These are phyloP conservation scores for Drusus annulatus DNA, from an alignment of 1,140 invertebrate genomes.

Conservation along the genomic window DNA sequence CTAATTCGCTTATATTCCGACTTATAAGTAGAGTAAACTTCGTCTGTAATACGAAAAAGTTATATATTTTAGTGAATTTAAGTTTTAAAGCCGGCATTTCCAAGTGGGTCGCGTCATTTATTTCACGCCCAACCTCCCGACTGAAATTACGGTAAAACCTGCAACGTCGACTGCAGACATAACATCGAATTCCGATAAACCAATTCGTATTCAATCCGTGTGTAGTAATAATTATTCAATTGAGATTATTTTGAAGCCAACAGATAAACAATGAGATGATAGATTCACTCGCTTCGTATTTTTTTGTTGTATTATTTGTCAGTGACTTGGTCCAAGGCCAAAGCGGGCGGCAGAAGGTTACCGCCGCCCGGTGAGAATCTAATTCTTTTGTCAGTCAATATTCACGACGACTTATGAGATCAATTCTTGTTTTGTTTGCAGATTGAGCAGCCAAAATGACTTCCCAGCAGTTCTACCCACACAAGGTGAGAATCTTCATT, in stretches of 20 bases:
- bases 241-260: no score
- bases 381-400: slow-evolving; percentile 32
- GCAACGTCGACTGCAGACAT: no score
- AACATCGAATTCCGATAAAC: no score
- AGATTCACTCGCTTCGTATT: no score
- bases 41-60: not conserved
- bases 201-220: no score
- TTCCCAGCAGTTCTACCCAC: slow-evolving; percentile 71
- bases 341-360: slow-evolving; percentile 1
- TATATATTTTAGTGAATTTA: slow-evolving; percentile 1
- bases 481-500: slow-evolving; percentile 68
- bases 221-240: no score
- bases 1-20: not conserved
- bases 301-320: not conserved
- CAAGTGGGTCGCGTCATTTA: slow-evolving; percentile 25
- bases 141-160: slow-evolving; percentile 2
- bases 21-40: not conserved
- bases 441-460: slow-evolving; percentile 64
- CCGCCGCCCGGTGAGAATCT: slow-evolving; percentile 6
- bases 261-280: no score
- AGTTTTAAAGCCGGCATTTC: slow-evolving; percentile 3
- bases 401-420: not conserved
- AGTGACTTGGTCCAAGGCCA: slow-evolving; percentile 5
- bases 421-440: slow-evolving; percentile 16
- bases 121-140: slow-evolving; percentile 18